Base-by-base conservation (phyloP, 2,797 vertebrate species). In the Balearica regulorum region DNA sequence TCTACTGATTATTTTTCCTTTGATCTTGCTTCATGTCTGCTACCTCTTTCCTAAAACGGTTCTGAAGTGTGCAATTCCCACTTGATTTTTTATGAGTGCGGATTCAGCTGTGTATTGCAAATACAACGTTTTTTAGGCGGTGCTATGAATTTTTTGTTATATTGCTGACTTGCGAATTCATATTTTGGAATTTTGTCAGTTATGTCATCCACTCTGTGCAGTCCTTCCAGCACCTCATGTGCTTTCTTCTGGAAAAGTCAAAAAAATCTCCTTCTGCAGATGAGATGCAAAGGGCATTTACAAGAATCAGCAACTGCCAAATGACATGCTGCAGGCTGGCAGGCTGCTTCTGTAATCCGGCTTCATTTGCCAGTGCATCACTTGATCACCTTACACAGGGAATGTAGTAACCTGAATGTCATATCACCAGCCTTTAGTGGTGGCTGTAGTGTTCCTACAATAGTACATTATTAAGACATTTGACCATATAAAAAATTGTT, bases 81-180 rank as follows among this genome's bases (percentile, higher is more conserved):
- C 61, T 90, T 89, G 21, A 31, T 77, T 66, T 87, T 70, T 83
- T 28, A 7, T 31, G n/a, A 72, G 4, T 51, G 35, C 68, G 64
- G 49, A 80, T 86, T 93, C 57, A 75, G n/a, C 46, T 71, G 16
- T 46, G 37, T 46, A 6, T 48, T 82, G 62, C 49, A 94, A 86
- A 93, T 54, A 44, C 18, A 85, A 41, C 4, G 22, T 20, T 71
- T 87, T 83, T 90, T 35, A 88, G 37, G 39, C 1, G 3, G 9
- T 15, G 4, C 49, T 91, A 14, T 81, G 72, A 90, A 8, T 75
- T 94, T 92, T 83, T 90, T 82, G 20, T 75, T 86, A 17, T 29
- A 37, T 39, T 87, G 66, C 43, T 94, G 83, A 91, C 83, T 83
- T 83, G 83, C 69, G 85, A 84, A 62, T 95, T 87, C 78, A 57